Evolutionary conservation across 64 coral and sea anemone genomes (phyloP), one percentile per base, ranked within the genome.

Genomic region (Stichodactyla helianthus): DNA sequence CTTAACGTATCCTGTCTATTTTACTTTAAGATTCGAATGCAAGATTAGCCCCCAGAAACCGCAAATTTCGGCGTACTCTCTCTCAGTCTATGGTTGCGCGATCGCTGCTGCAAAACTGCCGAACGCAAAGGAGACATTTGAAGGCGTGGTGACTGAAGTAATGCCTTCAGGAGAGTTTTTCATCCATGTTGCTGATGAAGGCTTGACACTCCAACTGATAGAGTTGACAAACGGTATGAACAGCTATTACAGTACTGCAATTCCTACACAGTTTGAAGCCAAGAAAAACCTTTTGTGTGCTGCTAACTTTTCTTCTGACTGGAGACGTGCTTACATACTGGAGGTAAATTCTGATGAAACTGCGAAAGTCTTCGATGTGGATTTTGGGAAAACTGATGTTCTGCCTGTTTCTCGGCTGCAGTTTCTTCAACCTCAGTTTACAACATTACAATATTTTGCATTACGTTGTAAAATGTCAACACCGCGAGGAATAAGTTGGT

Each of bases 351-450:
- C 82, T 51, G 82, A 86, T 86, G 77, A 89, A 13, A 77, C 93
- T 25, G 71, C 86, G 5, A 15, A 59, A 14, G 60, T 92, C n/a
- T 88, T 88, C 55, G 91, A 95, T 15, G 86, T 95, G 14, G 93
- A 95, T 82, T 95, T 83, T 59, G 93, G 93, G 26, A 95, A 95
- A 71, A 88, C 71, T 74, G 93, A 91, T 28, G 74, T 60, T 19
- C 14, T 91, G 22, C 60, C 77, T 12, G 54, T 64, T 50, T 12
- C 61, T 19, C 80, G 65, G 9, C 28, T 95, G n/a, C 93, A 88
- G 55, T 89, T 89, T 51, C 83, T 95, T 13, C 67, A 88, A 53
- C 53, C 62, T 59, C 86, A 83, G 52, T 95, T 92, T 51, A 76
- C 13, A 31, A 80, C 77, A 22, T n/a, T 88, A 51, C 76, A 86